Percentiles rank a stretch among this genome's conserved stretches.
Evolutionary conservation across 2,888 invertebrate species (phyloP).

Genomic region (Drosophila yooni): DNA sequence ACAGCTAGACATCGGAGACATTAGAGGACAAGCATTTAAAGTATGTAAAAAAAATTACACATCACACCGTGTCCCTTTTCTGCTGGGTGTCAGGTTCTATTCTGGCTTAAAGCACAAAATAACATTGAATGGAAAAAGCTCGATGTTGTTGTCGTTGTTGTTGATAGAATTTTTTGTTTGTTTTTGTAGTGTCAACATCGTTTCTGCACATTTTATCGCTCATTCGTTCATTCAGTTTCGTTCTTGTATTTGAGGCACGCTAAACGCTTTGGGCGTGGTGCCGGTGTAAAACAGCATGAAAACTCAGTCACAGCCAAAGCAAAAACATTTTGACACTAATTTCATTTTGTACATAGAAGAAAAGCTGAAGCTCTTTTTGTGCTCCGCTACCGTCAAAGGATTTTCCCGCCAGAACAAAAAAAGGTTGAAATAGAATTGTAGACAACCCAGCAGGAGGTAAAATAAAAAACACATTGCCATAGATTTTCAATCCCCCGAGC

Average conservation of each 20-base stretch:
- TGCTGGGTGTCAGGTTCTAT: conserved; percentile 63
- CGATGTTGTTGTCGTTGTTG: conserved; percentile 45
- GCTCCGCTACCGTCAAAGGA: conserved; percentile 69
- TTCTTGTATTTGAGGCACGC: conserved; percentile 60
- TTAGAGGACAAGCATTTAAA: conserved; percentile 54
- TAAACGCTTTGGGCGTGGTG: conserved; percentile 76
- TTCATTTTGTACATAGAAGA: conserved; percentile 77
- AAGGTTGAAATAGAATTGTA: conserved; percentile 72
- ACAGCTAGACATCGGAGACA: conserved; percentile 22
- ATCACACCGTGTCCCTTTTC: conserved; percentile 30
- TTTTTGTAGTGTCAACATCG: conserved; percentile 49
- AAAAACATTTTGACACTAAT: conserved; percentile 80
- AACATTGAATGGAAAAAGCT: conserved; percentile 72
- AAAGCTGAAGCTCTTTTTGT: conserved; percentile 58
- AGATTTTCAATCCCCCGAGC: conserved; percentile 52
- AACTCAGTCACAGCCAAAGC: conserved; percentile 76
- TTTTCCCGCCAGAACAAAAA: conserved; percentile 60
- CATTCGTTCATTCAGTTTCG: conserved; percentile 58
- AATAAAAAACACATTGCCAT: conserved; percentile 72
- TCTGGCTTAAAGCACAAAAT: conserved; percentile 67
- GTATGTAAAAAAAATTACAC: conserved; percentile 65
- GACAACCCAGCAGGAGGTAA: conserved; percentile 54
- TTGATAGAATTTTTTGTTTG: conserved; percentile 28
- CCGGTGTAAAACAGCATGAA: conserved; percentile 79
- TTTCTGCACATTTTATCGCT: conserved; percentile 73